Conservation (phyloP, 1,140 invertebrate genomes). For the Varroa destructor region DNA sequence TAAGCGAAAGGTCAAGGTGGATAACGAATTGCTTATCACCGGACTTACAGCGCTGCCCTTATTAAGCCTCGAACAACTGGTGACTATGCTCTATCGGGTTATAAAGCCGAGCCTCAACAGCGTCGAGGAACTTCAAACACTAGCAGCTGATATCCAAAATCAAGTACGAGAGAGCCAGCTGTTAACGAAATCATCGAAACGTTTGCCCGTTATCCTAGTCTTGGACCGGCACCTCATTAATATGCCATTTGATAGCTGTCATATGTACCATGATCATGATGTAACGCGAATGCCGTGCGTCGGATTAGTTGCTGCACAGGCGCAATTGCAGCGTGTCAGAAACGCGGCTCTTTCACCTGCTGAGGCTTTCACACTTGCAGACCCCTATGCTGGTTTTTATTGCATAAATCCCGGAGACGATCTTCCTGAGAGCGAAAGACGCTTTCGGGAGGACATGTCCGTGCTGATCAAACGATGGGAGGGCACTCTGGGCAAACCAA, state of each 20-base stretch:
- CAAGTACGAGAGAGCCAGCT: too few species aligned
- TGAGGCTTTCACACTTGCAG: slow-evolving; percentile 44
- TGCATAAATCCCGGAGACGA: slow-evolving; percentile 56
- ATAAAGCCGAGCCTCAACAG: too few species aligned
- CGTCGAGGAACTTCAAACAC: too few species aligned
- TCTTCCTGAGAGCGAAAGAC: slow-evolving; percentile 52
- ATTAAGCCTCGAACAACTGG: too few species aligned
- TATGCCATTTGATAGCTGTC: slow-evolving; percentile 18
- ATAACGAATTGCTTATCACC: too few species aligned
- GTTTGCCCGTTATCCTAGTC: slow-evolving; percentile 38
- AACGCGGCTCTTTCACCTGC: slow-evolving; percentile 38
- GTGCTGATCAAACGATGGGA: slow-evolving; percentile 48
- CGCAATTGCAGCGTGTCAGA: slow-evolving; percentile 38
- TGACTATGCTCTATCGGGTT: too few species aligned
- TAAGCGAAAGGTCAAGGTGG: too few species aligned
- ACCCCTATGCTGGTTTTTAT: slow-evolving; percentile 46
- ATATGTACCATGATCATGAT: neutral
- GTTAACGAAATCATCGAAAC: too few species aligned
- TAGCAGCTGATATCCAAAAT: too few species aligned
- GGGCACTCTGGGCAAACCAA: slow-evolving; percentile 48
- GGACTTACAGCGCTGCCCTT: too few species aligned
- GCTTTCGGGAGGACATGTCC: slow-evolving; percentile 44
- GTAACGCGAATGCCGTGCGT: slow-evolving; percentile 23
- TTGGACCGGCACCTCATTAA: slow-evolving; percentile 36
- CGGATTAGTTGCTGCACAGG: neutral